These are phyloP conservation scores for Microtus montanus DNA, from an alignment of 2,113 vertebrate genomes.

Conservation along the genomic window DNA sequence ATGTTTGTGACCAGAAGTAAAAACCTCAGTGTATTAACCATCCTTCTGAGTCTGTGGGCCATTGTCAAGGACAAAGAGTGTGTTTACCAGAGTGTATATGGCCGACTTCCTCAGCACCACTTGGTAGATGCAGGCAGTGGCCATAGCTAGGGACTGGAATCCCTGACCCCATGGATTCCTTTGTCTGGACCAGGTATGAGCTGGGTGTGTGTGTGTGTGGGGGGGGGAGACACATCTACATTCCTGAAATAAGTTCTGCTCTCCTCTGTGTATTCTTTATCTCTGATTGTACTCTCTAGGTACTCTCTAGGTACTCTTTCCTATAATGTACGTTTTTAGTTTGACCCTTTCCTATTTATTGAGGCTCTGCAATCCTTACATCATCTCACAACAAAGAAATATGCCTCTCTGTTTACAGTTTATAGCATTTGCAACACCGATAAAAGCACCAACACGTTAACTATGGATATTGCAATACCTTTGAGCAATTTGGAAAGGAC, in stretches of 20 bases:
- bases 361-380: background rate
- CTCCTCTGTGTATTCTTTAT: background rate
- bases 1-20: background rate
- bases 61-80: background rate
- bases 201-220: background rate
- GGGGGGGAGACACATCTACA: slow-evolving; percentile 17
- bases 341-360: background rate
- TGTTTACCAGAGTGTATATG: background rate
- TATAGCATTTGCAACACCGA: background rate
- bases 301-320: background rate
- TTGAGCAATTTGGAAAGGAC: background rate
- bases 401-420: background rate
- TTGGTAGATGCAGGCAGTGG: background rate
- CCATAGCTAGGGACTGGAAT: background rate
- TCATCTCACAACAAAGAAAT: background rate
- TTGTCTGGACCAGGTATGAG: background rate
- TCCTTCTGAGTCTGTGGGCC: background rate
- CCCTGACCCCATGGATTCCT: background rate
- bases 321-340: background rate
- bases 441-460: background rate
- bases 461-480: background rate
- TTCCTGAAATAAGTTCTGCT: slow-evolving; percentile 37
- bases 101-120: background rate
- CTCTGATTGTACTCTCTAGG: background rate
- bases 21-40: background rate